Conservation (phyloP, 2,113 vertebrate species). For the Lagenorhynchus albirostris region DNA sequence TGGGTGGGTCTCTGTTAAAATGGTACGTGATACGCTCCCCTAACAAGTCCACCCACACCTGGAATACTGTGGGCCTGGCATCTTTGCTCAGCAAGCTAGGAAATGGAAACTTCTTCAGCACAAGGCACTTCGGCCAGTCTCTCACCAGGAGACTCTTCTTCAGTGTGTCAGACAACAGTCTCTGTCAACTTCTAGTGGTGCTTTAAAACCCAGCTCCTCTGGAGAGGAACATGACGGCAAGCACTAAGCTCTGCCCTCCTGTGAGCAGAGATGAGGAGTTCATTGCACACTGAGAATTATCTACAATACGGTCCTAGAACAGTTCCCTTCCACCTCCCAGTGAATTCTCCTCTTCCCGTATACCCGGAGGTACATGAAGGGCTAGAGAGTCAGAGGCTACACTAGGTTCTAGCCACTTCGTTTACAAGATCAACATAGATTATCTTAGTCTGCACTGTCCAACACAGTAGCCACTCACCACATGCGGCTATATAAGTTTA, state of each 20-base stretch:
- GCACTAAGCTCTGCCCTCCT: neutral
- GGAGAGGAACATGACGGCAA: neutral
- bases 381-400: neutral
- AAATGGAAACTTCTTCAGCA: neutral
- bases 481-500: neutral
- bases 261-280: neutral
- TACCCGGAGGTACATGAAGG: neutral
- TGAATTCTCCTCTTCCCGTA: neutral
- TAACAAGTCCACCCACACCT: neutral
- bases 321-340: neutral
- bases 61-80: neutral
- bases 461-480: neutral
- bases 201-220: neutral
- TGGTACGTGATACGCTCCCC: rapidly evolving
- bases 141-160: neutral
- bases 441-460: neutral
- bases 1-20: neutral
- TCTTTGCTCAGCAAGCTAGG: neutral
- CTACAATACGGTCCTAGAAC: neutral
- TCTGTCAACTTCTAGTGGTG: neutral
- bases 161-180: neutral
- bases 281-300: neutral
- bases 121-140: neutral
- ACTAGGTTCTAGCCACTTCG: neutral
- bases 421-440: neutral